Percentiles rank a stretch among this genome's conserved stretches.
These are phyloP conservation scores for Coregonus sp. DNA, from an alignment of 2,797 vertebrate species.

Conservation along the genomic window DNA sequence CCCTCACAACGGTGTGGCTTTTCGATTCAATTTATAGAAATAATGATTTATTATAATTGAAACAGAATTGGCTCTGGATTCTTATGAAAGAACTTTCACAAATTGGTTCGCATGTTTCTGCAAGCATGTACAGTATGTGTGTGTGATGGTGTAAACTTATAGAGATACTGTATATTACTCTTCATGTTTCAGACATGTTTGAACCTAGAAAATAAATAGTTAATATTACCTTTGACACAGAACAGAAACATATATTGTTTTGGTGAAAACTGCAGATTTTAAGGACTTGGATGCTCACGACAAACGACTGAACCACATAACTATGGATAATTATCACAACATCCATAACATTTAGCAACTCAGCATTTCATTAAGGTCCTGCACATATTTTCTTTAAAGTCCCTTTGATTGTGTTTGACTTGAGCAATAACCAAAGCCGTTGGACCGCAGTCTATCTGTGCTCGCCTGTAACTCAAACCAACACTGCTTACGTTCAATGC, in stretches of 20 bases:
- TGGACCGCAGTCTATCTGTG: constrained; percentile 64
- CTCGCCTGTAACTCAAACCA: constrained; percentile 68
- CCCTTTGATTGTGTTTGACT: constrained; percentile 77
- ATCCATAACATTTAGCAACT: constrained; percentile 62
- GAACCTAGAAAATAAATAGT: constrained; percentile 25
- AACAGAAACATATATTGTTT: constrained; percentile 34
- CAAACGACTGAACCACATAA: constrained; percentile 58
- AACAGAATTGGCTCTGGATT: constrained; percentile 17
- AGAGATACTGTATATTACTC: not conserved
- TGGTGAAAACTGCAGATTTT: constrained; percentile 33
- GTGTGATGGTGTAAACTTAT: not conserved
- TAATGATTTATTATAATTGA: constrained; percentile 29
- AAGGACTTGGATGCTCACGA: constrained; percentile 51
- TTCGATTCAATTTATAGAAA: constrained; percentile 14
- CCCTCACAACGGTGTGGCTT: constrained; percentile 1
- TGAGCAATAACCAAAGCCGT: constrained; percentile 65
- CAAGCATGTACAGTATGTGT: not conserved
- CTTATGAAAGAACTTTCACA: constrained; percentile 5
- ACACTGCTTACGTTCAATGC: constrained; percentile 45
- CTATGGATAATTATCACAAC: constrained; percentile 69
- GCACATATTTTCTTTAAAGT: constrained; percentile 69
- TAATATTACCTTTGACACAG: constrained; percentile 17
- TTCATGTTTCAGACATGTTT: constrained; percentile 29
- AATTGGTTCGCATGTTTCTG: not conserved
- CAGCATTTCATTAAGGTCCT: constrained; percentile 66